phyloP scores from a whole-genome alignment of 2,797 vertebrate genomes.

The Sparidentex hasta region DNA sequence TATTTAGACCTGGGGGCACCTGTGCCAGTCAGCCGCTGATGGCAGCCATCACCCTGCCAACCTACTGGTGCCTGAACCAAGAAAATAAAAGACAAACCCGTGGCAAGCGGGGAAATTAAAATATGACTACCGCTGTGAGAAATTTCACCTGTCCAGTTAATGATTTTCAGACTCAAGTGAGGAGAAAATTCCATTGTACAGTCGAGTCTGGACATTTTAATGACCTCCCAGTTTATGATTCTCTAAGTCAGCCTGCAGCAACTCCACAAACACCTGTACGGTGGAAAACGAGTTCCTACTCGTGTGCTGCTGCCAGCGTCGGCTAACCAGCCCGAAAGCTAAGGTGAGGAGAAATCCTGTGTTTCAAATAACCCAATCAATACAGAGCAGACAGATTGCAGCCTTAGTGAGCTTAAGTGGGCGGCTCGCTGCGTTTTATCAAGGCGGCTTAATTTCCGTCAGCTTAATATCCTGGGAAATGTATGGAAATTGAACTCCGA shows the following conservation, averaged over 20 bases:
- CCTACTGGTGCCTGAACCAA: slow-evolving; percentile 31
- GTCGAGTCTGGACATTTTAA: slow-evolving; percentile 34
- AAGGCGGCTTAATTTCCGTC: slow-evolving; percentile 82
- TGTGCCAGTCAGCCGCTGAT: slow-evolving; percentile 75
- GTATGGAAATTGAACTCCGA: slow-evolving; percentile 81
- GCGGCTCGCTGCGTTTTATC: slow-evolving; percentile 75
- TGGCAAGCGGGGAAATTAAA: slow-evolving; percentile 50
- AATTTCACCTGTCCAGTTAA: slow-evolving; percentile 62
- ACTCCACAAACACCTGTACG: slow-evolving; percentile 47
- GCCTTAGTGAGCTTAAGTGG: slow-evolving; percentile 71
- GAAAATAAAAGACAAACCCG: slow-evolving; percentile 49
- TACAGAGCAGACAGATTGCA: slow-evolving; percentile 63
- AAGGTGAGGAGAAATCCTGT: slow-evolving; percentile 49
- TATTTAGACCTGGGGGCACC: slow-evolving; percentile 82
- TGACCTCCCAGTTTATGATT: slow-evolving; percentile 31
- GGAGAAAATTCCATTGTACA: slow-evolving; percentile 43
- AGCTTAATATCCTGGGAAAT: slow-evolving; percentile 80
- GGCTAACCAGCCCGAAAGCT: slow-evolving; percentile 42
- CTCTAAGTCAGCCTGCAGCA: slow-evolving; percentile 3
- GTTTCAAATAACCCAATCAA: slow-evolving; percentile 75
- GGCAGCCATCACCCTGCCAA: slow-evolving; percentile 66
- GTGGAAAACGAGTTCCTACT: slow-evolving; percentile 37
- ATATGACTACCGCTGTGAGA: slow-evolving; percentile 49
- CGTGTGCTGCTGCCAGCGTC: slow-evolving; percentile 29
- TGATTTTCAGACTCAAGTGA: slow-evolving; percentile 54